Evolutionary conservation across 2,888 invertebrate genomes (phyloP), one percentile per base, ranked within the genome.

Genomic region (Lasioglossum lativentre): DNA sequence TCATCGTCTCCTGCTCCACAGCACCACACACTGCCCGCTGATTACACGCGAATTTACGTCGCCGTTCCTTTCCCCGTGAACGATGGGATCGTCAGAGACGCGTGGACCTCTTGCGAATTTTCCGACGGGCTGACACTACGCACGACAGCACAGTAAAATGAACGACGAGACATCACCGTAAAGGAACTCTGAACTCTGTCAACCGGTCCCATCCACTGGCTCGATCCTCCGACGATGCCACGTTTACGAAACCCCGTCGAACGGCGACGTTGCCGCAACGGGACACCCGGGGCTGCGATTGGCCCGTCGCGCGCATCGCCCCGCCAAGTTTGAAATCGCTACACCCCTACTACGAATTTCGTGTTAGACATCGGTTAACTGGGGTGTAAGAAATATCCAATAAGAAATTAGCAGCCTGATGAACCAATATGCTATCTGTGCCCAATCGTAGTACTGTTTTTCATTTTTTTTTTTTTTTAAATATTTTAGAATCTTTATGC

Each of bases 1-100:
- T 93, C 94, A 94, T 94, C 91, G 89, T 91, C 93, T 92, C 94
- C 94, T 91, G 92, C 91, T 88, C 93, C 92, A 92, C 94, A 94
- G 93, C 94, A 94, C 93, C 93, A 93, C 94, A 94, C 94, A 94
- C 94, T 93, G 93, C 89, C 90, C 90, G 91, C 81, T 90, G 80
- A 89, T 84, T 92, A 86, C 77, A 85, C 82, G 80, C 90, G 74
- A 56, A 72, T 85, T 78, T 75, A 78, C 81, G 82, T 78, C 80
- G 82, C 30, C 70, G 77, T 83, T 75, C 85, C 71, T 79, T 70
- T 40, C 68, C 70, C 70, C 5, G 86, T 72, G 45, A 80, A 79
- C 78, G 52, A 59, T 68, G 71, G 66, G 45, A 68, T 19, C 16
- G 75, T 81, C 81, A 73, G 66, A 52, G 74, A 77, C 71, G 63